Evolutionary conservation across 92 coral and sea anemone species (phyloP).

Genomic region (Zoanthus sansibaricus): DNA sequence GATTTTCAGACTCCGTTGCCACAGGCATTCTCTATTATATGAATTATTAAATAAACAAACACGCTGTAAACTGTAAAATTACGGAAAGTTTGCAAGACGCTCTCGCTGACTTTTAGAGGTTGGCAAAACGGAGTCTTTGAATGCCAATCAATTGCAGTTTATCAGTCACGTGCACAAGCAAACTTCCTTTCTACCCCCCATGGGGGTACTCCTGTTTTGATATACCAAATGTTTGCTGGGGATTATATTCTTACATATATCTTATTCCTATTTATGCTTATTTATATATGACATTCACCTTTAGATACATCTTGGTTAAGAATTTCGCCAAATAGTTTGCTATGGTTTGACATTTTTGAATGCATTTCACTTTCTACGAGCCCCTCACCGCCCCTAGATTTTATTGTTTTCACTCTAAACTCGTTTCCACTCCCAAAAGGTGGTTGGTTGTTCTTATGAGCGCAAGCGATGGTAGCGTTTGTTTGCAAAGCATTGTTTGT

Average conservation of each 20-base stretch:
- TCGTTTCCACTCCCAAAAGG: conserved; percentile 34
- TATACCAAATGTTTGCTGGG: neutral
- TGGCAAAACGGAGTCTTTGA: neutral
- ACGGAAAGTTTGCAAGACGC: conserved; percentile 32
- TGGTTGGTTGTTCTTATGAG: no score
- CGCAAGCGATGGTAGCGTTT: neutral
- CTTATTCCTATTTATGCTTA: neutral
- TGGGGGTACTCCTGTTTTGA: neutral
- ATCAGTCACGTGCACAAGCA: conserved; percentile 39
- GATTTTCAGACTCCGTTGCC: conserved; percentile 33
- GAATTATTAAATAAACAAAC: neutral
- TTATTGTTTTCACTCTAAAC: neutral
- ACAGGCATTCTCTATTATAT: conserved; percentile 17
- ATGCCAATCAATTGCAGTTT: conserved; percentile 26
- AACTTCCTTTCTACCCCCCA: neutral
- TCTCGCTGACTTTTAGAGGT: neutral
- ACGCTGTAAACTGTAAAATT: neutral
- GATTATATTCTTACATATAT: no score
- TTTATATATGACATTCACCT: neutral
- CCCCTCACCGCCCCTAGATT: neutral
- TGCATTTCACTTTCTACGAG: neutral
- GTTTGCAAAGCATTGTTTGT: neutral
- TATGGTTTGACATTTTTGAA: neutral
- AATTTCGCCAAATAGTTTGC: neutral
- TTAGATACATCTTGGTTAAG: neutral